Percentiles rank a stretch among this genome's conserved stretches.
These are phyloP conservation scores for Sebastes vulpes DNA, from an alignment of 2,797 vertebrate species.

Conservation along the genomic window DNA sequence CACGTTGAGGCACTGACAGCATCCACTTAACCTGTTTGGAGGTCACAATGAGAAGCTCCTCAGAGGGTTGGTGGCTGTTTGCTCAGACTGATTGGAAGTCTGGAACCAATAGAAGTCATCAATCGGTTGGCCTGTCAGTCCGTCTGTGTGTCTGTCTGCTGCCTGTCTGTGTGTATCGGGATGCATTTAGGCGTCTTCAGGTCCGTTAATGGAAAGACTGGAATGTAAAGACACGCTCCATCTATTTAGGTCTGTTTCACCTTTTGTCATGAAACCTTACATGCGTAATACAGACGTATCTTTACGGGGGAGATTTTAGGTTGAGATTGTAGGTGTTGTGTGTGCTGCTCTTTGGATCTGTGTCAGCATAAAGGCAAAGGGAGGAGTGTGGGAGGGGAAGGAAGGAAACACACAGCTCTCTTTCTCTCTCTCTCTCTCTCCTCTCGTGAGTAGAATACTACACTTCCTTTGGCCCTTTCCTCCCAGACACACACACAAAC, in stretches of 20 bases:
- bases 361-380: slow-evolving; percentile 32
- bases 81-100: slow-evolving; percentile 47
- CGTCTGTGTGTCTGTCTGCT: not conserved
- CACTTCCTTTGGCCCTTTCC: slow-evolving; percentile 38
- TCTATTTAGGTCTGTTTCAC: not conserved
- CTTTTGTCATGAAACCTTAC: not conserved
- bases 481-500: slow-evolving; percentile 19
- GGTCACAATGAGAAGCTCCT: slow-evolving; percentile 28
- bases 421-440: not conserved
- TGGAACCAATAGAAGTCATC: slow-evolving; percentile 23
- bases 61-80: slow-evolving; percentile 40
- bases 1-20: slow-evolving; percentile 9
- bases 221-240: slow-evolving; percentile 1
- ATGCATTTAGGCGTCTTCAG: not conserved
- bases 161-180: not conserved
- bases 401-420: slow-evolving; percentile 27
- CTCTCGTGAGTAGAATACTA: slow-evolving; percentile 43
- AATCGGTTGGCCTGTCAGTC: not conserved
- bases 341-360: slow-evolving; percentile 5
- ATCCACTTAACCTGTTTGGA: slow-evolving; percentile 45
- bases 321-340: not conserved
- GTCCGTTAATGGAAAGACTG: not conserved
- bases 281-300: not conserved
- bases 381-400: slow-evolving; percentile 14
- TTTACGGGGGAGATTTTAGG: not conserved